Percentiles rank a stretch among this genome's conserved stretches.
Evolutionary conservation across 2,888 invertebrate species (phyloP).

Genomic region (Lochmaea crataegi): DNA sequence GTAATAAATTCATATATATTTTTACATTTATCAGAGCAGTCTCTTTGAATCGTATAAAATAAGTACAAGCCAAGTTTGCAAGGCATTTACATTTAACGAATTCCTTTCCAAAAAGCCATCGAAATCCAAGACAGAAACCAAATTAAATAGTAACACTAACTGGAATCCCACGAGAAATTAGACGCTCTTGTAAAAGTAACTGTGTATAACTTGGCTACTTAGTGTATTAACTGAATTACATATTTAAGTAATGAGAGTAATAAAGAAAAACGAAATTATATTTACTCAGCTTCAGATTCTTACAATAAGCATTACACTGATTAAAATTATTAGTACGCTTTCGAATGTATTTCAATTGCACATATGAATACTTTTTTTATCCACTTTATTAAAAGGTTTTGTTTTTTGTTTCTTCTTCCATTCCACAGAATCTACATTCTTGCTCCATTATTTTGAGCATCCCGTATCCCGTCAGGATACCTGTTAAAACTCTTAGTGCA

Average conservation of each 20-base stretch:
- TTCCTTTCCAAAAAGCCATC: constrained; percentile 43
- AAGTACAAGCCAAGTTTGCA: not conserved
- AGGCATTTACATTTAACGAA: constrained; percentile 45
- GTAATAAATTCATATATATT: not conserved
- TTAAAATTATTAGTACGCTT: too few relatives aligned
- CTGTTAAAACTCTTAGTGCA: too few relatives aligned
- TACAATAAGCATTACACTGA: too few relatives aligned
- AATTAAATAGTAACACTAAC: constrained; percentile 45
- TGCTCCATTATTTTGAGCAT: too few relatives aligned
- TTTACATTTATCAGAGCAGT: not conserved
- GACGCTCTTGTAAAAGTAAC: constrained; percentile 49
- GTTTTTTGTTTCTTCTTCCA: too few relatives aligned
- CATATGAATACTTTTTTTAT: too few relatives aligned
- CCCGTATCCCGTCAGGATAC: too few relatives aligned
- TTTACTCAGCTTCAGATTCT: too few relatives aligned
- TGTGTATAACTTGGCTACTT: constrained; percentile 47
- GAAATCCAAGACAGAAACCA: constrained; percentile 42
- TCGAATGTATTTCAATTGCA: too few relatives aligned
- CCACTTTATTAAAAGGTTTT: too few relatives aligned
- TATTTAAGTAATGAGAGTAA: constrained; percentile 5
- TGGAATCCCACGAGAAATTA: constrained; percentile 51
- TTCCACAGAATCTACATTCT: too few relatives aligned
- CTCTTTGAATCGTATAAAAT: not conserved
- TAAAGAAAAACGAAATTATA: not conserved
- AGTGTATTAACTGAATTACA: constrained; percentile 26